phyloP scores from a whole-genome alignment of 2,888 invertebrate species.

The Biston stratarius region DNA sequence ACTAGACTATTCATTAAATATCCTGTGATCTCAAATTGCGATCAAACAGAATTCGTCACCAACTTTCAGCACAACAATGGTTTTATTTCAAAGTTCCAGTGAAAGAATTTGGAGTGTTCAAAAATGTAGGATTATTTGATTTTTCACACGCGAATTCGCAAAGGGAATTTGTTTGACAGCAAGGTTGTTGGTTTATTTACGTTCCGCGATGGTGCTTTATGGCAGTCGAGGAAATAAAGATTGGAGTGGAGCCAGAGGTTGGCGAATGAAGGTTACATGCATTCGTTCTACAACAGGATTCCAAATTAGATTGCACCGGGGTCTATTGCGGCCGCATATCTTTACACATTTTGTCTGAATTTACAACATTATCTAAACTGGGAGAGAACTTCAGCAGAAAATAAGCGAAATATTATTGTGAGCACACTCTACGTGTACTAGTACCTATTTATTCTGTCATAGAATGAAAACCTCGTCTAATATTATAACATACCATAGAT shows the following conservation, averaged over 20 bases:
- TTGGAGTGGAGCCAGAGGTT: slow-evolving; percentile 69
- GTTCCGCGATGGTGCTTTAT: slow-evolving; percentile 60
- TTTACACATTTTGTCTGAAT: slow-evolving; percentile 23
- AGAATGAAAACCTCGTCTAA: neutral
- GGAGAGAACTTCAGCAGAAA: neutral
- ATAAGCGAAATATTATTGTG: neutral
- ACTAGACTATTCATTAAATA: slow-evolving; percentile 35
- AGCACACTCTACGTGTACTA: no score
- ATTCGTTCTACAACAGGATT: slow-evolving; percentile 50
- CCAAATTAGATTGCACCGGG: slow-evolving; percentile 62
- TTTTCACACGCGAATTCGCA: slow-evolving; percentile 60
- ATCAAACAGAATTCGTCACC: slow-evolving; percentile 40
- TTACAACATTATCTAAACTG: neutral
- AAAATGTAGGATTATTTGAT: slow-evolving; percentile 54
- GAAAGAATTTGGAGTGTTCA: slow-evolving; percentile 43
- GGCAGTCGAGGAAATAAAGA: slow-evolving; percentile 64
- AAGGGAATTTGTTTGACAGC: slow-evolving; percentile 64
- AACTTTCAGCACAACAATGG: slow-evolving; percentile 37
- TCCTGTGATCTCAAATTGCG: slow-evolving; percentile 26
- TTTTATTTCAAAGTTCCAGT: slow-evolving; percentile 44
- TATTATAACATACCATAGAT: neutral
- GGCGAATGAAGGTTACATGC: slow-evolving; percentile 55
- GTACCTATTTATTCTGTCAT: no score
- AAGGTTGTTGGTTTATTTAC: slow-evolving; percentile 65
- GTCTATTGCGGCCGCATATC: slow-evolving; percentile 22